Percentiles rank a stretch among this genome's conserved stretches.
Conservation (phyloP, 2,888 invertebrate genomes). For the Euclidia mi region DNA sequence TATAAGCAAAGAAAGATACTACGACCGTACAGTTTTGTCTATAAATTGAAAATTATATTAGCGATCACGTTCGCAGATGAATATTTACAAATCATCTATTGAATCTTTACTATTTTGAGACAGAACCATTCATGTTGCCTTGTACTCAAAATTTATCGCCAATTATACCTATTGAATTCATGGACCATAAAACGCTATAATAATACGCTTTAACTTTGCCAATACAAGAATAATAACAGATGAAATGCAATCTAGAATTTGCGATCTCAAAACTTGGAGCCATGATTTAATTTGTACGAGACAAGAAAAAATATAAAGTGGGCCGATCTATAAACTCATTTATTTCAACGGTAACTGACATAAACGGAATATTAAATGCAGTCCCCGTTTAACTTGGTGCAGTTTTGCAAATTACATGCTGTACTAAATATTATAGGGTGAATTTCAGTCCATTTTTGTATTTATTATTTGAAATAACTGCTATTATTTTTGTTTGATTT, state of each 20-base stretch:
- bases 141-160: no score
- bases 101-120: no score
- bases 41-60: no score
- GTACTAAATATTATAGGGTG: background rate
- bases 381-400: slow-evolving; percentile 25
- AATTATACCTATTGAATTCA: no score
- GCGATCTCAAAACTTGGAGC: slow-evolving; percentile 40
- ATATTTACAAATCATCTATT: no score
- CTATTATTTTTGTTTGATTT: background rate
- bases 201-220: no score
- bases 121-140: no score
- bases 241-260: slow-evolving; percentile 29
- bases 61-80: background rate
- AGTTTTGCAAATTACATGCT: slow-evolving; percentile 34
- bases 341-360: slow-evolving; percentile 66
- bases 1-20: no score
- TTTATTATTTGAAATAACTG: no score
- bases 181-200: no score
- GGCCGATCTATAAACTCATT: slow-evolving; percentile 76
- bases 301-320: slow-evolving; percentile 63
- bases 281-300: slow-evolving; percentile 48
- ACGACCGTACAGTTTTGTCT: no score
- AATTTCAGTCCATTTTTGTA: no score
- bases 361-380: slow-evolving; percentile 64
- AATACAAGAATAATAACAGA: slow-evolving; percentile 6